phyloP scores from a whole-genome alignment of 2,113 vertebrate species.

The Camelus bactrianus region DNA sequence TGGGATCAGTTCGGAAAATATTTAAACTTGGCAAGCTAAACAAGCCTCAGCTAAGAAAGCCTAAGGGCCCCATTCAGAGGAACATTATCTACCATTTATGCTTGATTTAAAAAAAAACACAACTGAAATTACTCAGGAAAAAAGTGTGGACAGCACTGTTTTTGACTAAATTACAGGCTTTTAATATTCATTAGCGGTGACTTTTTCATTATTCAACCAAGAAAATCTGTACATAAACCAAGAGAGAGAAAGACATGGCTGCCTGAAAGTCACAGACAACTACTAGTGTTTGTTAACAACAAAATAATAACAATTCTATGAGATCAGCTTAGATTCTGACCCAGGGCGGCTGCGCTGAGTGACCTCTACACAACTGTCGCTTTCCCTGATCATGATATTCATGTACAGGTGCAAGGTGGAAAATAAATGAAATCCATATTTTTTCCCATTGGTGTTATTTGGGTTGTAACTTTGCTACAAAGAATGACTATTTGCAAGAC shows the following conservation, averaged over 20 bases:
- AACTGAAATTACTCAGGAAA: slow-evolving; percentile 79
- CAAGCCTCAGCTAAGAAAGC: slow-evolving; percentile 84
- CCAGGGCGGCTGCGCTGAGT: background rate
- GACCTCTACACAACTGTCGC: background rate
- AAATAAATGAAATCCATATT: background rate
- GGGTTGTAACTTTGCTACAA: background rate
- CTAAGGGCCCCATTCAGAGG: slow-evolving; percentile 85
- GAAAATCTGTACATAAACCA: slow-evolving; percentile 69
- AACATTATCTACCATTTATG: slow-evolving; percentile 84
- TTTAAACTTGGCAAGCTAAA: slow-evolving; percentile 90
- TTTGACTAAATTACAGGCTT: slow-evolving; percentile 83
- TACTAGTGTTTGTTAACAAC: background rate
- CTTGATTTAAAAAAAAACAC: slow-evolving; percentile 64
- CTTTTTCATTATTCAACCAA: slow-evolving; percentile 79
- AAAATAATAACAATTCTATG: background rate
- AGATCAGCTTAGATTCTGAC: background rate
- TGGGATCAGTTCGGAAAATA: slow-evolving; percentile 88
- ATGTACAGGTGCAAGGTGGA: background rate
- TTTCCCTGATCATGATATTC: background rate
- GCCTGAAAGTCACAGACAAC: slow-evolving; percentile 41
- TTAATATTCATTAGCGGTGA: slow-evolving; percentile 84
- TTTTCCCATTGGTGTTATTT: background rate
- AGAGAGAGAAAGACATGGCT: background rate
- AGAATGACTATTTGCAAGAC: background rate
- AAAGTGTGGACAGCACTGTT: slow-evolving; percentile 83